Base-by-base conservation (phyloP, 2,113 vertebrate species). In the Callopanchax toddi region DNA sequence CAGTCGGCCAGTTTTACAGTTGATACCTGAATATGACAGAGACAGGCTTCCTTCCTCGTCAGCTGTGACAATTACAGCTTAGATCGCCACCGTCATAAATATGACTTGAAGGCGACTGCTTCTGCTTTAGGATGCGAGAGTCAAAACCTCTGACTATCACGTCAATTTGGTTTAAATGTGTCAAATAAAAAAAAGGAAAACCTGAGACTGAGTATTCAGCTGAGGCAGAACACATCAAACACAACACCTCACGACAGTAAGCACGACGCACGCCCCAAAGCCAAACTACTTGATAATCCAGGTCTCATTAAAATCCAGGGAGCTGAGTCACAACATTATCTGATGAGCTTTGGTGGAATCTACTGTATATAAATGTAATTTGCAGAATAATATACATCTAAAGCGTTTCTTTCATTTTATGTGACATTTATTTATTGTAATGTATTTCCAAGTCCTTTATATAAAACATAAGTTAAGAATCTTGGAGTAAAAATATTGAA, bases 271-370 rank as follows among this genome's bases (percentile, higher is more conserved):
- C 52, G 61, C 52, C 76, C 63, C 57, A 22, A 52, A 81, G 79
- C 79, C 52, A 42, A 73, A 29, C 1, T 57, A 60, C 61, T 79
- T 71, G 65, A 73, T 78, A 78, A 69, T 75, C 62, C 76, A 76
- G 61, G 67, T 67, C 69, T 80, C 73, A 74, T 79, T 76, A 55
- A 62, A 76, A 60, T 56, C 26, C 62, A 26, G 53, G 60, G 22
- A 26, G 11, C 22, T 26, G 12, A 73, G 36, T 37, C 0, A 29
- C 18, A 6, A 25, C 23, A 32, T 40, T 45, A 22, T 42, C 51
- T 78, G 29, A 23, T 68, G 10, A 36, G 11, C 6, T 36, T 12
- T 11, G 6, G 9, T 36, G 29, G 29, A 8, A 32, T 32, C 8
- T 32, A n/a, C n/a, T n/a, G n/a, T n/a, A n/a, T n/a, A n/a, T n/a